phyloP scores from a whole-genome alignment of 2,797 vertebrate genomes.

The Enteromius anoplus region DNA sequence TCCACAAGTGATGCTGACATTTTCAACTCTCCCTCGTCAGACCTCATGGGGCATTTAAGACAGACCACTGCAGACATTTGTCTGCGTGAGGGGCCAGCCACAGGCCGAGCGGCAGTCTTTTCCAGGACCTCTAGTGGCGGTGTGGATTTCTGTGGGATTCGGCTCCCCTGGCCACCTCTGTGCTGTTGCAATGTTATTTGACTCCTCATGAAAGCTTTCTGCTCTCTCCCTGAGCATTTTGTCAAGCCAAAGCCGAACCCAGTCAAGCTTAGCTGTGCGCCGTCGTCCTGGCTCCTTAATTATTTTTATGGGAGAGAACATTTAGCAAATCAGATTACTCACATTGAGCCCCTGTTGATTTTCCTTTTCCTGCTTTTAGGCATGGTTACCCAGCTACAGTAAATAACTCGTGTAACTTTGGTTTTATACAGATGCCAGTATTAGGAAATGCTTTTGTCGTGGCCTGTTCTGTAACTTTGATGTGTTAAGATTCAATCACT shows the following conservation, averaged over 20 bases:
- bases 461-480: conserved; percentile 44
- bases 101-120: conserved; percentile 63
- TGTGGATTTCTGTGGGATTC: conserved; percentile 58
- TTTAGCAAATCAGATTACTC: conserved; percentile 39
- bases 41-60: conserved; percentile 49
- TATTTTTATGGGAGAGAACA: conserved; percentile 54
- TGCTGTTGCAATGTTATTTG: conserved; percentile 54
- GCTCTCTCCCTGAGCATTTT: conserved; percentile 42
- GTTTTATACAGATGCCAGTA: conserved; percentile 33
- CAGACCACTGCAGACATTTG: conserved; percentile 48
- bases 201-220: conserved; percentile 56
- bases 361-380: conserved; percentile 36
- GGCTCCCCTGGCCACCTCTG: conserved; percentile 30
- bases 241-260: conserved; percentile 48
- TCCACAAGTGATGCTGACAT: conserved; percentile 39
- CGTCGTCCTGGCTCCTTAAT: conserved; percentile 45
- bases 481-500: conserved; percentile 43
- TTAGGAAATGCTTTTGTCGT: conserved; percentile 33
- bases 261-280: conserved; percentile 51
- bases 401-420: conserved; percentile 40
- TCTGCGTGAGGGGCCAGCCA: conserved; percentile 44
- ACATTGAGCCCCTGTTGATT: conserved; percentile 49
- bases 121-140: conserved; percentile 61
- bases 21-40: conserved; percentile 60
- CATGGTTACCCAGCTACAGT: conserved; percentile 45